phyloP scores from a whole-genome alignment of 2,888 invertebrate species.

The Leptinotarsa juncta region DNA sequence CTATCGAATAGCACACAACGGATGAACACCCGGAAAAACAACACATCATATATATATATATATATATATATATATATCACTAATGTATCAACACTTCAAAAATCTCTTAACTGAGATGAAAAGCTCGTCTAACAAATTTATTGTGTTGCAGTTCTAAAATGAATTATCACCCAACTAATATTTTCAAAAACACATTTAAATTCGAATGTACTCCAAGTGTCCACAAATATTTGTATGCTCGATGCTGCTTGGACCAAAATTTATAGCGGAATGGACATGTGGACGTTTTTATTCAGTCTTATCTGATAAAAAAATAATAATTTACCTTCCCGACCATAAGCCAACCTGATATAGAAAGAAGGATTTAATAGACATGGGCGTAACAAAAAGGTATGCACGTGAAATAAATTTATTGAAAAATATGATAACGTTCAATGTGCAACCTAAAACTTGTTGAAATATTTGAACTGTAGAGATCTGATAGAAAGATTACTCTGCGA shows the following conservation, averaged over 20 bases:
- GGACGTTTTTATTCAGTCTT: constrained; percentile 39
- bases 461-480: too few species aligned
- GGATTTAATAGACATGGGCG: constrained; percentile 36
- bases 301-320: constrained; percentile 42
- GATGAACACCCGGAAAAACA: too few species aligned
- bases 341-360: constrained; percentile 31
- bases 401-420: not conserved
- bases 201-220: constrained; percentile 31
- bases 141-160: constrained; percentile 12
- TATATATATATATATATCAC: too few species aligned
- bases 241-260: constrained; percentile 37
- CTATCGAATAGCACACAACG: too few species aligned
- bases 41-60: too few species aligned
- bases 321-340: constrained; percentile 28
- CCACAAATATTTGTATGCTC: constrained; percentile 37
- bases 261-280: constrained; percentile 39
- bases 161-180: constrained; percentile 37
- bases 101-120: not conserved
- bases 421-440: not conserved
- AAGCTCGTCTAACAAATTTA: not conserved
- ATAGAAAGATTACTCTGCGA: too few species aligned
- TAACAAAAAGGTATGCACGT: not conserved
- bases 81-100: too few species aligned
- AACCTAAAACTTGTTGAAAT: too few species aligned
- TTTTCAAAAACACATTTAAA: constrained; percentile 36